Conservation (phyloP, 1,140 invertebrate species). For the Drosophila nebulosa region DNA sequence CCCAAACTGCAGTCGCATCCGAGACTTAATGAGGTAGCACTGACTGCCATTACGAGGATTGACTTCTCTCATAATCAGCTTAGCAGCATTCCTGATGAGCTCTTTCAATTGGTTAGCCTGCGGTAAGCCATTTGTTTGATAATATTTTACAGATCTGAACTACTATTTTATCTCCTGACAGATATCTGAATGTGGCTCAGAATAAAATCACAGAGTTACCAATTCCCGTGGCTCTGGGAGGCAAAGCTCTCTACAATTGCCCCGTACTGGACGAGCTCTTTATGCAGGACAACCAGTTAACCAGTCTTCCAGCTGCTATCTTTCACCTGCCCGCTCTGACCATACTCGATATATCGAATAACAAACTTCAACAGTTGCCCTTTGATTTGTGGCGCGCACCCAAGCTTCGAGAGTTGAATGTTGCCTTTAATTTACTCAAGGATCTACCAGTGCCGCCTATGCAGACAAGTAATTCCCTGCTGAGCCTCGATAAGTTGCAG, state of each 20-base stretch:
- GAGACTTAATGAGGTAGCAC: slow-evolving; percentile 86
- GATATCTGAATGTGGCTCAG: slow-evolving; percentile 92
- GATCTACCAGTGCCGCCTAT: slow-evolving; percentile 86
- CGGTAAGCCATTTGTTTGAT: slow-evolving; percentile 54
- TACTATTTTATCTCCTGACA: slow-evolving; percentile 50
- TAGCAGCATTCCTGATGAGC: slow-evolving; percentile 88
- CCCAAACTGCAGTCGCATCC: slow-evolving; percentile 88
- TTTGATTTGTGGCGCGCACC: slow-evolving; percentile 94
- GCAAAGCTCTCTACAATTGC: slow-evolving; percentile 82
- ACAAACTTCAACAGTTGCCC: slow-evolving; percentile 93
- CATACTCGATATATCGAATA: slow-evolving; percentile 95
- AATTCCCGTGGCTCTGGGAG: slow-evolving; percentile 5
- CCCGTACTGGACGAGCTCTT: slow-evolving; percentile 94
- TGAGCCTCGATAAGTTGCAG: slow-evolving; percentile 72
- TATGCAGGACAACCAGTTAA: slow-evolving; percentile 93
- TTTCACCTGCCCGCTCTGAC: slow-evolving; percentile 91
- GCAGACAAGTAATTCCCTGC: slow-evolving; percentile 70
- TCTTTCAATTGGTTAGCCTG: slow-evolving; percentile 91
- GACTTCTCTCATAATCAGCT: slow-evolving; percentile 97
- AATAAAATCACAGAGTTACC: slow-evolving; percentile 88
- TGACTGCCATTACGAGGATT: slow-evolving; percentile 95
- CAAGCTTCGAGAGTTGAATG: slow-evolving; percentile 93
- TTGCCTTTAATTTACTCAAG: slow-evolving; percentile 93
- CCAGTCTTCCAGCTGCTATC: slow-evolving; percentile 89
- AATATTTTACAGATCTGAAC: not conserved